These are phyloP conservation scores for Drosophila lutescens DNA, from an alignment of 2,888 invertebrate genomes.

Conservation along the genomic window DNA sequence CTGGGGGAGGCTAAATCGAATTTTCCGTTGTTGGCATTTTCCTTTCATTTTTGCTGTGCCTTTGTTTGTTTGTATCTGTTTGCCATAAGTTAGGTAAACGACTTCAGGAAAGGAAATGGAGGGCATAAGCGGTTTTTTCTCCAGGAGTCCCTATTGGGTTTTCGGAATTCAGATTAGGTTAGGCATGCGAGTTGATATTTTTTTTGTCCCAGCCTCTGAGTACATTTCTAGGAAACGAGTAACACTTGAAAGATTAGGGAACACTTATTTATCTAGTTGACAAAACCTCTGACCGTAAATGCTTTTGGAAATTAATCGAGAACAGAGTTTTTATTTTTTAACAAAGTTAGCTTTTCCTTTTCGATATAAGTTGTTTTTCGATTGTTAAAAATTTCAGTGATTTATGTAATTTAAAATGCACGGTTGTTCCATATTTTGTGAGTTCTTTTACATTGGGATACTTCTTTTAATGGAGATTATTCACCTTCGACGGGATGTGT, in stretches of 20 bases:
- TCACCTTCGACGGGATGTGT: not conserved
- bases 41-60: slow-evolving; percentile 20
- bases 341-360: not conserved
- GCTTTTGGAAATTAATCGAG: too few species aligned
- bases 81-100: slow-evolving; percentile 62
- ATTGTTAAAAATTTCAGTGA: not conserved
- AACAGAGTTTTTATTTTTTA: too few species aligned
- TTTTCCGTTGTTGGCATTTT: slow-evolving; percentile 38
- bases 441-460: not conserved
- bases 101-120: slow-evolving; percentile 54
- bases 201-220: not conserved
- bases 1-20: slow-evolving; percentile 62
- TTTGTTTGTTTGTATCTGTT: slow-evolving; percentile 53
- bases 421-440: not conserved
- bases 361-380: not conserved
- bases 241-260: slow-evolving; percentile 24
- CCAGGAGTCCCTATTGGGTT: slow-evolving; percentile 9
- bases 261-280: slow-evolving; percentile 13
- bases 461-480: not conserved
- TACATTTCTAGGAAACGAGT: slow-evolving; percentile 4
- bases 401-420: not conserved
- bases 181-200: slow-evolving; percentile 7
- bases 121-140: slow-evolving; percentile 27
- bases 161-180: slow-evolving; percentile 19
- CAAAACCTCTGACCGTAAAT: not conserved